Evolutionary conservation across 2,113 vertebrate genomes (phyloP).

Genomic region (Callaeas wilsoni): DNA sequence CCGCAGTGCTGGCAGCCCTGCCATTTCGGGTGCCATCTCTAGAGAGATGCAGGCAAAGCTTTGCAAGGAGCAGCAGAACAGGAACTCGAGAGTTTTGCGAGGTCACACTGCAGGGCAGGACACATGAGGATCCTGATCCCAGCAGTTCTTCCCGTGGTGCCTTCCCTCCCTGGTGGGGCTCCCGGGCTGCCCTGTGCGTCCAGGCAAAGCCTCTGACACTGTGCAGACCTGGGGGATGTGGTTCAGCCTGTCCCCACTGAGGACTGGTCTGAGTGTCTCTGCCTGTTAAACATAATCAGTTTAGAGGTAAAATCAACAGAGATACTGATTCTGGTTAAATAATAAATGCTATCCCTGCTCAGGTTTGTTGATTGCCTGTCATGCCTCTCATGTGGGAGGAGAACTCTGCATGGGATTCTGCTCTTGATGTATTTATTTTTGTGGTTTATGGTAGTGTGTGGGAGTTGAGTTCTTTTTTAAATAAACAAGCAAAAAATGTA

Average conservation of each 20-base stretch:
- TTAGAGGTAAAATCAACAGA: not conserved
- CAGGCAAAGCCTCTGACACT: not conserved
- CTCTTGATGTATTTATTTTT: not conserved
- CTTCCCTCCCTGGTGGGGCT: not conserved
- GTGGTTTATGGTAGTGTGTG: not conserved
- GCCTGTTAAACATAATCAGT: not conserved
- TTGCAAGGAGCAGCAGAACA: not conserved
- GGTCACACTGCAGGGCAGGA: not conserved
- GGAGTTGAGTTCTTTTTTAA: not conserved
- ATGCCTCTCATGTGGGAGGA: not conserved
- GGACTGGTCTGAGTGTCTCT: not conserved
- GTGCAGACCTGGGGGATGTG: not conserved
- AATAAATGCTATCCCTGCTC: not conserved
- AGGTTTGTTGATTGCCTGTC: not conserved
- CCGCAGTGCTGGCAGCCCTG: not conserved
- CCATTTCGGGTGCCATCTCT: not conserved
- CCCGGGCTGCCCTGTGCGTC: not conserved
- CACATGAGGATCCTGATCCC: accelerated
- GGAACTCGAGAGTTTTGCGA: not conserved
- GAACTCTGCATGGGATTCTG: not conserved
- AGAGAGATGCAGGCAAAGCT: not conserved
- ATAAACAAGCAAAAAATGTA: not conserved
- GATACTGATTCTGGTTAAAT: not conserved
- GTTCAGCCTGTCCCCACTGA: not conserved
- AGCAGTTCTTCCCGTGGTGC: not conserved